A percentile compares a stretch with the other conserved stretches of the same genome.
Evolutionary conservation across 2,888 invertebrate genomes (phyloP).

Genomic region (Chrysopilus asiliformis): DNA sequence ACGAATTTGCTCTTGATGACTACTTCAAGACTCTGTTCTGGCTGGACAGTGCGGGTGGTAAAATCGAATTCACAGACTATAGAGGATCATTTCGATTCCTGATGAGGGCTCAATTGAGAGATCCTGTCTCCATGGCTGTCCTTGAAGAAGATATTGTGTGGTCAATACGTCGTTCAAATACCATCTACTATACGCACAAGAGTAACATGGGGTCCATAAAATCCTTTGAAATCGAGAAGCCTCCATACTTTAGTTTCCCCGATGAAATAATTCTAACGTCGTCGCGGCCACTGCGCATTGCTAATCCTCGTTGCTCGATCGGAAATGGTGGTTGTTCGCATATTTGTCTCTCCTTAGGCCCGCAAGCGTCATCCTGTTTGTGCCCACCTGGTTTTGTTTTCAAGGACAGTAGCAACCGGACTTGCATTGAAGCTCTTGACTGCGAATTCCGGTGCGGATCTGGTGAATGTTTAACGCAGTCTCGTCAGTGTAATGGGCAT

Average conservation of each 20-base stretch:
- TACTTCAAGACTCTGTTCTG: conserved; percentile 47
- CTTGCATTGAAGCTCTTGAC: conserved; percentile 41
- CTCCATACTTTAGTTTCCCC: conserved; percentile 21
- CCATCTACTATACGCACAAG: conserved; percentile 48
- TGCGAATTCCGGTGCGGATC: conserved; percentile 41
- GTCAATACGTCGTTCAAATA: conserved; percentile 43
- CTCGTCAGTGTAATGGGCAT: conserved; percentile 42
- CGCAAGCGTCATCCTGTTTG: conserved; percentile 34
- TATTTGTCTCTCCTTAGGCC: conserved; percentile 47
- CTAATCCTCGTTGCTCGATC: conserved; percentile 44
- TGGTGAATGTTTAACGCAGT: conserved; percentile 43
- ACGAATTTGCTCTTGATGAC: conserved; percentile 39
- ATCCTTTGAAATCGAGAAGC: conserved; percentile 24
- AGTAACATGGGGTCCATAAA: conserved; percentile 29
- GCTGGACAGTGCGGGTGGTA: conserved; percentile 50
- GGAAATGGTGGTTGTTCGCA: conserved; percentile 57
- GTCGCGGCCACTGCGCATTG: conserved; percentile 7
- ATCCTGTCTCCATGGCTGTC: conserved; percentile 45
- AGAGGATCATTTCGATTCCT: conserved; percentile 41
- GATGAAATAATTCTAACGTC: conserved; percentile 9
- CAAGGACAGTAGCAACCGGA: conserved; percentile 34
- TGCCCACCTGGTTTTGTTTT: conserved; percentile 57
- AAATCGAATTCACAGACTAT: conserved; percentile 49
- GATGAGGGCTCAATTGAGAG: conserved; percentile 36
- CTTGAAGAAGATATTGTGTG: conserved; percentile 56